Base-by-base conservation (phyloP, 2,113 vertebrate genomes). In the Centropristis striata region DNA sequence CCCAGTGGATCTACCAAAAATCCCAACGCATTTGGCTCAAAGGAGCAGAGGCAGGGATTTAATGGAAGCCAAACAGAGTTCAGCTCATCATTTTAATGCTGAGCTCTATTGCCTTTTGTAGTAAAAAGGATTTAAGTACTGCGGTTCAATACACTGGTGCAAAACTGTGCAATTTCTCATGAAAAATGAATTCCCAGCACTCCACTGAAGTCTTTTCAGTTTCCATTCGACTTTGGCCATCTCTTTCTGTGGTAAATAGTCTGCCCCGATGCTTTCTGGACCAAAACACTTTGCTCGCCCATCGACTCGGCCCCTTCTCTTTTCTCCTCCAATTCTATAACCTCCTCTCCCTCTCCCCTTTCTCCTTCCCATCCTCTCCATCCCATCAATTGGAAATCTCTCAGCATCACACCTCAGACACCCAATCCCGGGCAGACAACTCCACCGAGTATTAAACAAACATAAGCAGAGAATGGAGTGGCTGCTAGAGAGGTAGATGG, bases 361-460 rank as follows among this genome's bases (percentile, higher is more conserved):
- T 57, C 78, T 60, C 63, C 47, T 68, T 70, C 70, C 74, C 75
- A 10, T 77, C 78, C 77, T 86, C 87, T 87, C 84, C 81, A 83
- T 71, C 83, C 86, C 85, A 88, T 92, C 91, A 90, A 90, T 88
- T 91, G 85, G 86, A 91, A 92, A 91, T 92, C 90, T 86, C 88
- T 87, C 69, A 47, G 86, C 91, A 88, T 88, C 84, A 58, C 84
- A 70, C 74, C 84, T 88, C 87, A 89, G 90, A 93, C 85, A 87
- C 50, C 88, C 87, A 92, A 88, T 90, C 91, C 84, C 60, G 71
- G 76, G 57, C 86, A 80, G 80, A 87, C 86, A 90, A 91, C 80
- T 91, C 92, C 94, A 86, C 83, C 60, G 91, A 92, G 94, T 94
- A 94, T 94, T 95, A 95, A 95, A 94, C 94, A 94, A 95, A 95